These are phyloP conservation scores for Percopsis omiscomaycus DNA, from an alignment of 2,797 vertebrate genomes.

Conservation along the genomic window DNA sequence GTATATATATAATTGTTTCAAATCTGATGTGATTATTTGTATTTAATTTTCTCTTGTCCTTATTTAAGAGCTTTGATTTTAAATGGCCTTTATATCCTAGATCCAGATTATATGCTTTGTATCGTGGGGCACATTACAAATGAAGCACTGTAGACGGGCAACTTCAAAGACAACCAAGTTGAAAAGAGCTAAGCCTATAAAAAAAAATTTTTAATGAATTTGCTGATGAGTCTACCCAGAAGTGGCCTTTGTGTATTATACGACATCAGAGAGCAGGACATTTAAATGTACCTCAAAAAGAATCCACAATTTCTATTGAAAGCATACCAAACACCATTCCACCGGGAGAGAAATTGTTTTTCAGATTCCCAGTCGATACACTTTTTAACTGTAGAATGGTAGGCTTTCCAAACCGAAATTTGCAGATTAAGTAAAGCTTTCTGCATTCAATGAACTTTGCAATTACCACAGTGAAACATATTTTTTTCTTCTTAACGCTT, in stretches of 20 bases:
- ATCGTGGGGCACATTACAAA: constrained; percentile 43
- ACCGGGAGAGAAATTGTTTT: too few relatives aligned
- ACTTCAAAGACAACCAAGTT: constrained; percentile 59
- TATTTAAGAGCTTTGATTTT: constrained; percentile 33
- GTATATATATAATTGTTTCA: too few relatives aligned
- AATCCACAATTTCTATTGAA: constrained; percentile 28
- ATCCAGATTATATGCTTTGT: constrained; percentile 55
- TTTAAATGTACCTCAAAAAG: constrained; percentile 32
- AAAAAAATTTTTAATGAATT: constrained; percentile 39
- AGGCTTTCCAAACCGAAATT: too few relatives aligned
- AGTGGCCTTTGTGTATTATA: constrained; percentile 50
- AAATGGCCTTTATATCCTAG: constrained; percentile 42
- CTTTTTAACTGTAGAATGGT: too few relatives aligned
- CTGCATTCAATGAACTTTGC: too few relatives aligned
- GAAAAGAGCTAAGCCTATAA: constrained; percentile 53
- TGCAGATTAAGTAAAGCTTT: too few relatives aligned
- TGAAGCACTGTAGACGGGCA: constrained; percentile 34
- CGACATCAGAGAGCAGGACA: constrained; percentile 44
- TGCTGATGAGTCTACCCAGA: constrained; percentile 40
- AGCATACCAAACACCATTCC: not conserved
- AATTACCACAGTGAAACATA: too few relatives aligned
- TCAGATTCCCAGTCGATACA: too few relatives aligned
- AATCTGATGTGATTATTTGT: not conserved
- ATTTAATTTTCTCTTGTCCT: constrained; percentile 19
- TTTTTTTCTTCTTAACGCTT: too few relatives aligned